Conservation (phyloP, 2,113 vertebrate species). For the Marmota flaviventris region DNA sequence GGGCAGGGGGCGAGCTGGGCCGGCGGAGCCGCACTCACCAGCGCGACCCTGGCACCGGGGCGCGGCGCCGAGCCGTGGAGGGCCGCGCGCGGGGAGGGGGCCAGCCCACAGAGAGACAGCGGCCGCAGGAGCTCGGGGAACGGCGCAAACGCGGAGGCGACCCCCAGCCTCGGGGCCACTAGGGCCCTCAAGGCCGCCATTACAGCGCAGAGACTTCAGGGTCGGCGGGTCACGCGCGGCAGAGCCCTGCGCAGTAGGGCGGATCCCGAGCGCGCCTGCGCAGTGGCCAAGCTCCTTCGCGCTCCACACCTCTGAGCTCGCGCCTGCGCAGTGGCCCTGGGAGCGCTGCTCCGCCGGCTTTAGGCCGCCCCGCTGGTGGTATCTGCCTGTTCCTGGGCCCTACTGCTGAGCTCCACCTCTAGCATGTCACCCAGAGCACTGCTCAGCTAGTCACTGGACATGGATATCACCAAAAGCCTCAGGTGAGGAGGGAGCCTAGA, state of each 20-base stretch:
- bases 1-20: too few relatives aligned
- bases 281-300: not conserved
- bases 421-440: too few relatives aligned
- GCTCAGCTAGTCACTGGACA: fast-evolving
- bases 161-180: not conserved
- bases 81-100: slow-evolving; percentile 25
- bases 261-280: not conserved
- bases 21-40: slow-evolving; percentile 81
- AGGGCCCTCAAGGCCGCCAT: slow-evolving; percentile 40
- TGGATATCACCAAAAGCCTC: fast-evolving
- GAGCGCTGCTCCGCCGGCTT: not conserved
- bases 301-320: not conserved
- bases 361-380: fast-evolving
- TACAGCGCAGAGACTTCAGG: fast-evolving
- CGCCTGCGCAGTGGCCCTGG: not conserved
- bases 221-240: fast-evolving
- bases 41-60: slow-evolving; percentile 83
- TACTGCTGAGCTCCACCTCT: not conserved
- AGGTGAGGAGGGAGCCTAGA: fast-evolving
- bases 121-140: not conserved
- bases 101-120: not conserved
- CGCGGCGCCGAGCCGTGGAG: slow-evolving; percentile 80
- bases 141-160: not conserved
- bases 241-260: fast-evolving
- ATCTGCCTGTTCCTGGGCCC: fast-evolving